Conservation (phyloP, 2,113 vertebrate genomes). For the Rhadina sibilatrix region DNA sequence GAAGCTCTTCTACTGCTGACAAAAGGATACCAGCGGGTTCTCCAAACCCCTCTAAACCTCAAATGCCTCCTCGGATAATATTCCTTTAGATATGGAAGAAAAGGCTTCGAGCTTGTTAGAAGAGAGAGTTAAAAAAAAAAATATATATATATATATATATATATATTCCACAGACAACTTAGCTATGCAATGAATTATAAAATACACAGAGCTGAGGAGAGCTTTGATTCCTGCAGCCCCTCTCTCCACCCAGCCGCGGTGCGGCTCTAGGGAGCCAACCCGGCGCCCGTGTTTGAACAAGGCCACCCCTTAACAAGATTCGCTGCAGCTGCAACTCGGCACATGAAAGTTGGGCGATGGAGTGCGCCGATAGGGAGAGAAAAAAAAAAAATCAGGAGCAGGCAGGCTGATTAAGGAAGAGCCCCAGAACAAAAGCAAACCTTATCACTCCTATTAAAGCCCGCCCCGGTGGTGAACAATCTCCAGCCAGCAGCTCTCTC, state of each 20-base stretch:
- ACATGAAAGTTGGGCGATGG: constrained; percentile 48
- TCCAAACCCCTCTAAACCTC: not conserved
- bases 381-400: not conserved
- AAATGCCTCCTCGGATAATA: constrained; percentile 26
- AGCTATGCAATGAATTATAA: constrained; percentile 74
- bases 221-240: constrained; percentile 55
- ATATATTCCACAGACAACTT: constrained; percentile 28
- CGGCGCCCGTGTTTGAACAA: constrained; percentile 32
- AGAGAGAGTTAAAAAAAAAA: not conserved
- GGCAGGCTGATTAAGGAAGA: constrained; percentile 41
- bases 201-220: constrained; percentile 40
- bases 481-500: constrained; percentile 19
- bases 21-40: not conserved
- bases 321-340: constrained; percentile 55
- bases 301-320: constrained; percentile 40
- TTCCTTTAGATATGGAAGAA: constrained; percentile 32
- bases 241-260: not conserved
- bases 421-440: constrained; percentile 54
- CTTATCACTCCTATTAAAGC: constrained; percentile 55
- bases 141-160: no score
- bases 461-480: constrained; percentile 3
- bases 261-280: constrained; percentile 56
- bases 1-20: not conserved
- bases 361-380: not conserved
- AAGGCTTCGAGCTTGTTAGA: constrained; percentile 54